Base-by-base conservation (phyloP, 1,140 invertebrate genomes). In the Ooceraea biroi region DNA sequence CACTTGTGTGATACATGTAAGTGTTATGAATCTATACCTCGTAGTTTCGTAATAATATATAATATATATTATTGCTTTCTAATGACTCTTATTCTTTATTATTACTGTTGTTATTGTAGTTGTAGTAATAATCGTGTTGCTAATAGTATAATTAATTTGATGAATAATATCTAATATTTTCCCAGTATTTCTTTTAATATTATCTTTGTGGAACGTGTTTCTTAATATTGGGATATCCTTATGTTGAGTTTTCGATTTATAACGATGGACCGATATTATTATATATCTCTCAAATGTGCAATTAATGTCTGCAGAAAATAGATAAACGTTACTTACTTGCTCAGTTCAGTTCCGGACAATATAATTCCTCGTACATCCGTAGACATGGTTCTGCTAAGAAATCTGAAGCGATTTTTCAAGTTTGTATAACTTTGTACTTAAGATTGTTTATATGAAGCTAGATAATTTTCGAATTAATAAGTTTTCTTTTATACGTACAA, bases 341-440 rank as follows among this genome's bases (percentile, higher is more conserved):
- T 88, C 7, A 94, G 60, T 69, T 93, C 80, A 0, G 89, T 91
- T 63, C 93, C 93, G 8, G 93, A 93, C 1, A 94, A 87, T 14
- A 93, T 83, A 69, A 91, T 66, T 66, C 91, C 93, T 76, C 91
- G 89, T 22, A 77, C 48, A 25, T 91, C 85, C 12, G 84, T 91
- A 44, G 90, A 84, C 91, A 93, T 93, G 82, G 65, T 46, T 86
- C 88, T 89, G 25, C 69, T 82, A 10, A 91, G 66, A 65, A 87
- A 89, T 90, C 91, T 91, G 76, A 27, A 83, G 82, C 41, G 11
- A 58, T 44, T 12, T 61, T 19, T 3, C 22, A 25, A 71, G 11
- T 12, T 55, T 68, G 1, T 44, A 71, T 19, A 57, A 14, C 10
- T 78, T 78, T 30, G 5, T 14, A 52, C 22, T 0, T n/a, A n/a